Percentiles rank a stretch among this genome's conserved stretches.
phyloP scores from a whole-genome alignment of 2,888 invertebrate genomes.

The Apamea epomidion region DNA sequence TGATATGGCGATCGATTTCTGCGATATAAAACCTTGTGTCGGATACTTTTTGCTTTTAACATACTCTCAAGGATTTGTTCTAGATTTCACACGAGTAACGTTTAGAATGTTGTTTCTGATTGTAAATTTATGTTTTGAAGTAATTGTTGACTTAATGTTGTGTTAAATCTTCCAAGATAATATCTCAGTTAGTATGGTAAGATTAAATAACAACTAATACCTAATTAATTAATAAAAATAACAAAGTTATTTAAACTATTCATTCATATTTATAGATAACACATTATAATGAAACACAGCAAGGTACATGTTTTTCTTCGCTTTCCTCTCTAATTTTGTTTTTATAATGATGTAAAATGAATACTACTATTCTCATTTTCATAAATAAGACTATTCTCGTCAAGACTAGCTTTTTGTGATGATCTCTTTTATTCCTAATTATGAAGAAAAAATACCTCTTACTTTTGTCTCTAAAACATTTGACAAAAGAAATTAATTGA shows the following conservation, averaged over 20 bases:
- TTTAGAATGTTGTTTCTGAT: constrained; percentile 59
- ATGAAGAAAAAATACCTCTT: neutral
- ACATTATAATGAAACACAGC: neutral
- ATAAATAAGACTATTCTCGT: neutral
- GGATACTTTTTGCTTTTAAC: constrained; percentile 57
- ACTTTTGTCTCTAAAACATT: neutral
- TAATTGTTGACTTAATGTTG: constrained; percentile 16
- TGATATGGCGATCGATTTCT: constrained; percentile 43
- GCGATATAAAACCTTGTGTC: constrained; percentile 51
- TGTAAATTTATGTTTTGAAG: constrained; percentile 15
- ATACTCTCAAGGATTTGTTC: constrained; percentile 64
- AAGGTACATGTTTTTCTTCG: neutral
- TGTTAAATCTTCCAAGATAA: neutral
- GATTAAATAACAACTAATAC: neutral
- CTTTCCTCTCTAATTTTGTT: neutral
- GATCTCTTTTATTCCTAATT: neutral
- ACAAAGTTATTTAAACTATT: no score
- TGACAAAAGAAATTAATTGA: neutral
- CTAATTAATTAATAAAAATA: no score
- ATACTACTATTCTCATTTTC: no score
- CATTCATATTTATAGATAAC: no score
- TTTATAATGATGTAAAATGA: no score
- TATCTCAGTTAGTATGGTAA: neutral
- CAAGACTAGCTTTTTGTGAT: neutral
- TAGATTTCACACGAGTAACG: constrained; percentile 57